Percentiles rank a stretch among this genome's conserved stretches.
These are phyloP conservation scores for Python bivittatus DNA, from an alignment of 2,113 vertebrate species.

Conservation along the genomic window DNA sequence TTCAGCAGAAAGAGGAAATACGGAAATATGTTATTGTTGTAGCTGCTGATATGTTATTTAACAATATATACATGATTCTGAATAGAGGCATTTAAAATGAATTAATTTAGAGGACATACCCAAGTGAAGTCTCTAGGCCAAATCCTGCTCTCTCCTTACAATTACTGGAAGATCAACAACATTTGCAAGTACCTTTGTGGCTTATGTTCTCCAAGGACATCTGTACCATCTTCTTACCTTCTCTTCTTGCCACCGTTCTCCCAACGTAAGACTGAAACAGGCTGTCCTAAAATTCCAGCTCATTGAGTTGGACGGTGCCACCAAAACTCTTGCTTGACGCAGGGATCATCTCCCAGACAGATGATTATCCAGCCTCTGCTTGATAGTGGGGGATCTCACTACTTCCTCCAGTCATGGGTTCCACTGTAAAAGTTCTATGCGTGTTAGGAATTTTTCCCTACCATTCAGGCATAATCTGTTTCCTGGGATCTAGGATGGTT, in stretches of 20 bases:
- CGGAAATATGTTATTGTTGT: not conserved
- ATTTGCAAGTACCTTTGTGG: not conserved
- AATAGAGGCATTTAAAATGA: not conserved
- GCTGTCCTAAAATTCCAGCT: not conserved
- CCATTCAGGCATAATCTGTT: not conserved
- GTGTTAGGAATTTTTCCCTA: not conserved
- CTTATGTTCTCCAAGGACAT: not conserved
- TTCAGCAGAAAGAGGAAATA: constrained; percentile 24
- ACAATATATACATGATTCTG: not conserved
- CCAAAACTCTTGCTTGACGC: not conserved
- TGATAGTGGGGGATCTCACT: not conserved
- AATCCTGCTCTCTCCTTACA: not conserved
- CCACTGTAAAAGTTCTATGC: not conserved
- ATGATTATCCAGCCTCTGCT: not conserved
- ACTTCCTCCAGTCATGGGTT: not conserved
- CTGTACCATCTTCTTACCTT: not conserved
- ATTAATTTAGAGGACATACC: not conserved
- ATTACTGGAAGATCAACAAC: not conserved
- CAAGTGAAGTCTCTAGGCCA: not conserved
- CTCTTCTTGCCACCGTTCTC: not conserved
- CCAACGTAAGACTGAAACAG: not conserved
- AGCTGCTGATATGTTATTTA: not conserved
- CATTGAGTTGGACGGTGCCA: not conserved
- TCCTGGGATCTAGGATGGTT: not conserved
- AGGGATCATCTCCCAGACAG: not conserved